A percentile compares a stretch with the other conserved stretches of the same genome.
Conservation (phyloP, 2,797 vertebrate genomes). For the Enteromius mattozi region DNA sequence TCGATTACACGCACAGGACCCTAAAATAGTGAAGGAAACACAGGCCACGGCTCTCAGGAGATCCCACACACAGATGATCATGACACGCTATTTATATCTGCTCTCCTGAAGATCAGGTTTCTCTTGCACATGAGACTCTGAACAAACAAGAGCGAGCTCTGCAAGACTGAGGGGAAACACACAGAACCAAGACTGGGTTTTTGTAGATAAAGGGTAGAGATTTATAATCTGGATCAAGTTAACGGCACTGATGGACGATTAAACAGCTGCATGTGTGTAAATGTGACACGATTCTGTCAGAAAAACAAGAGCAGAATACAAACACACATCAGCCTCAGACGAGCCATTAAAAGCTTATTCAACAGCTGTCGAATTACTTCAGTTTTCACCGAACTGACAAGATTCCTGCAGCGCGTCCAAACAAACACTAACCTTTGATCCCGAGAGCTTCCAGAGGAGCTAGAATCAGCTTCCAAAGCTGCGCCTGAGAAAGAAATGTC, state of each 20-base stretch:
- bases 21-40: conserved; percentile 77
- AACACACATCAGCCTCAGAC: neutral
- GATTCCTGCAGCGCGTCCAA: neutral
- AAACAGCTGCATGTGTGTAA: neutral
- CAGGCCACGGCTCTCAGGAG: neutral
- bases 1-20: neutral
- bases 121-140: conserved; percentile 65
- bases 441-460: neutral
- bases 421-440: neutral
- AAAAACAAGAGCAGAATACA: neutral
- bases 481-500: neutral
- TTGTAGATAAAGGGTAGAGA: neutral
- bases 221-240: neutral
- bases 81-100: conserved; percentile 78
- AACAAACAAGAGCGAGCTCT: neutral
- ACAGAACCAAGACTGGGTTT: too few species aligned
- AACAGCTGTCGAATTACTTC: neutral
- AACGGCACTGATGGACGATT: neutral
- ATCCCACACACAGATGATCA: conserved; percentile 68
- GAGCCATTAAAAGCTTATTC: neutral
- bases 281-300: neutral
- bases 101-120: conserved; percentile 76
- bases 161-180: neutral
- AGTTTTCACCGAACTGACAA: neutral
- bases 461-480: neutral